Evolutionary conservation across 2,888 invertebrate genomes (phyloP), one percentile per base, ranked within the genome.

Genomic region (Sphaerophoria rueppellii): DNA sequence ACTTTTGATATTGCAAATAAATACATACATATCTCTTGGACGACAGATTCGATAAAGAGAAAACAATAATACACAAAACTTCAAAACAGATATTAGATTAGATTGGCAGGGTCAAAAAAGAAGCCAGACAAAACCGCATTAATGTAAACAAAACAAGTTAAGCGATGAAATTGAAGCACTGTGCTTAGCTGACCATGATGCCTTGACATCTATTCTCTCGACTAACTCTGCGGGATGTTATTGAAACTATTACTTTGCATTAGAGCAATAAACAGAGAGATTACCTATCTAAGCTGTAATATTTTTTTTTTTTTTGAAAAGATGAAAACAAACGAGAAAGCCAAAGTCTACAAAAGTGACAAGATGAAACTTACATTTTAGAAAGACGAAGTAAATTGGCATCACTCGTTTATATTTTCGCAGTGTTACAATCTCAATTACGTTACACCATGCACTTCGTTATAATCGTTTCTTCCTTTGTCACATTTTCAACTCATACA

Each of bases 121-220:
- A 85, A 80, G 81, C 85, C 85, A 80, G 69, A 85, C 76, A 80
- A 85, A 85, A 76, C 63, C 48, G 63, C 48, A 48, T 24, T 43
- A 67, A 67, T 69, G 65, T 52, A 24, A 61, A 48, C 43, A 67
- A 72, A 67, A 67, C 80, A 82, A 82, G 70, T 74, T 40, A 48
- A 71, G 69, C 76, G 46, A 34, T 82, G 86, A 86, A 86, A 86
- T 77, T 71, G 65, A 76, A 82, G 65, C 77, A 71, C 54, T 65
- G 40, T 24, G 61, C 43, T 76, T 60, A 52, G 61, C 16, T 75
- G 63, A 54, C 69, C 78, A 78, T 61, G 63, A 77, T 67, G 60
- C 83, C 80, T 80, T 83, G 83, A 80, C 85, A 85, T 81, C 76
- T 76, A 81, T 85, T 81, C 70, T 81, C 70, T 81, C 81, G 43